phyloP scores from a whole-genome alignment of 2,113 vertebrate genomes.

The Dendropsophus ebraccatus region DNA sequence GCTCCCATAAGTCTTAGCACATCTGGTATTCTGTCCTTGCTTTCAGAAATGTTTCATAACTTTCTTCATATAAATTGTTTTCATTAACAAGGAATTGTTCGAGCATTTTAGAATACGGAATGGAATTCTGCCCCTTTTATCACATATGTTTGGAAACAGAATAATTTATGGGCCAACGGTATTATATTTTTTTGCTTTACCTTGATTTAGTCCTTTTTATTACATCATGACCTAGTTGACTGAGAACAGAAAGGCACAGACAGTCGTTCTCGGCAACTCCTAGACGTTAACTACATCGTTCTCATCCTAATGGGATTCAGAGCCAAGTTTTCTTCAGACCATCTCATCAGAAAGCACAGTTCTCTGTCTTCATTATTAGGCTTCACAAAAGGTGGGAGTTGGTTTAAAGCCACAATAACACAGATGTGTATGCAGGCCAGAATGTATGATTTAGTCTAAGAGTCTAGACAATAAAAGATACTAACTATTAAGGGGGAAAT shows the following conservation, averaged over 20 bases:
- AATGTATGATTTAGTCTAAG: no score
- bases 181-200: neutral
- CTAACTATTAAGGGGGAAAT: no score
- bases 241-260: neutral
- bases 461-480: no score
- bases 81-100: conserved; percentile 86
- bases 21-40: conserved; percentile 92
- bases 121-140: conserved; percentile 70
- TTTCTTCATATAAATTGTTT: conserved; percentile 83
- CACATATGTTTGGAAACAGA: conserved; percentile 30
- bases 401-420: no score
- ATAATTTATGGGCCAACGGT: neutral
- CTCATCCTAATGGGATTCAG: neutral
- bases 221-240: neutral
- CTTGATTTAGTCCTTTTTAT: neutral
- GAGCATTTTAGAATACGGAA: conserved; percentile 69
- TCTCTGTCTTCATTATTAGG: neutral
- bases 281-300: neutral
- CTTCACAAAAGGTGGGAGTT: no score
- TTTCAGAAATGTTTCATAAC: conserved; percentile 95
- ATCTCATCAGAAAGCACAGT: neutral
- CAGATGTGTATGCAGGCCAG: no score
- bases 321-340: neutral
- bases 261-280: neutral
- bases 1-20: conserved; percentile 98